Percentiles rank a stretch among this genome's conserved stretches.
Evolutionary conservation across 2,888 invertebrate species (phyloP).

Genomic region (Tipula unca): DNA sequence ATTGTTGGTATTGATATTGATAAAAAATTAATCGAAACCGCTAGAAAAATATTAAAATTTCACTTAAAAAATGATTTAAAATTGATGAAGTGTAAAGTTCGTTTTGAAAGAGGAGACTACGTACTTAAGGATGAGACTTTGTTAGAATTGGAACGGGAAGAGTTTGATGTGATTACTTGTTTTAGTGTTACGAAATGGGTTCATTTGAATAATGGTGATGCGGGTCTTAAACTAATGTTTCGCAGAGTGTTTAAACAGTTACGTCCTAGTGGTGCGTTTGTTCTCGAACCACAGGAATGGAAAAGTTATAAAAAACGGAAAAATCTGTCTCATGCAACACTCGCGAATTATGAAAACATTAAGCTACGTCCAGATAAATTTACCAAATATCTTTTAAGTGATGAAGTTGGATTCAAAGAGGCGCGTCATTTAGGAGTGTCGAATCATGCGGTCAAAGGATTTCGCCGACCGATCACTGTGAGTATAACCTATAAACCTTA

Average conservation of each 20-base stretch:
- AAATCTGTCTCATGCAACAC: constrained; percentile 46
- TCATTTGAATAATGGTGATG: constrained; percentile 82
- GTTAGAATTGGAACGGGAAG: constrained; percentile 60
- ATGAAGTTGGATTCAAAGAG: constrained; percentile 57
- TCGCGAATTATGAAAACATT: constrained; percentile 49
- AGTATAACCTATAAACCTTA: constrained; percentile 22
- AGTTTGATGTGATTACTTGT: constrained; percentile 76
- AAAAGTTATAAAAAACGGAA: constrained; percentile 65
- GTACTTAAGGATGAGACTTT: constrained; percentile 66
- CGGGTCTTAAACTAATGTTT: constrained; percentile 72
- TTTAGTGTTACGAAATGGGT: constrained; percentile 87
- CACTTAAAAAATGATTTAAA: not conserved
- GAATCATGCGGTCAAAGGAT: constrained; percentile 57
- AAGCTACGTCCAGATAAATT: constrained; percentile 60
- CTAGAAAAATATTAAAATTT: constrained; percentile 25
- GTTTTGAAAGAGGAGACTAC: constrained; percentile 72
- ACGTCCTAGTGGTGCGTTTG: constrained; percentile 64
- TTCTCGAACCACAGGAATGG: constrained; percentile 79
- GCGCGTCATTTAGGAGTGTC: constrained; percentile 52
- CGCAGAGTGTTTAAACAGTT: constrained; percentile 68
- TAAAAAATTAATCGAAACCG: constrained; percentile 52
- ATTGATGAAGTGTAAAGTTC: constrained; percentile 46
- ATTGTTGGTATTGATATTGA: constrained; percentile 82
- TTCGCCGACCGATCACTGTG: constrained; percentile 50
- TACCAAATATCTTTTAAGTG: constrained; percentile 54